Evolutionary conservation across 2,113 vertebrate species (phyloP).

Genomic region (Nannospalax galili): DNA sequence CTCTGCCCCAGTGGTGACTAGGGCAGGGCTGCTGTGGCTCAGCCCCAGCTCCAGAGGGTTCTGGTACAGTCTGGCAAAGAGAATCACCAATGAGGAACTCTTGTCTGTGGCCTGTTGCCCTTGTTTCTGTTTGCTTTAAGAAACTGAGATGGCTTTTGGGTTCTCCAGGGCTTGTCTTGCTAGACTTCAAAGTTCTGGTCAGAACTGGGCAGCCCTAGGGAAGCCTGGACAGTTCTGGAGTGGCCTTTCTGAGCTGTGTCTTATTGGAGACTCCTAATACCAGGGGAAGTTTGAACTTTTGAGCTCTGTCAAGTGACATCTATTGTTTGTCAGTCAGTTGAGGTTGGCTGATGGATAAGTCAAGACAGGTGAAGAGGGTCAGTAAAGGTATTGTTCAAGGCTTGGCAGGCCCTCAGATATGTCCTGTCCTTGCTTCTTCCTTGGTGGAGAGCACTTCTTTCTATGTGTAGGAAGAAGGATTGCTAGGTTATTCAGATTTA

Average conservation of each 20-base stretch:
- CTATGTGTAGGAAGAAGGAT: not conserved
- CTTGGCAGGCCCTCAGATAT: not conserved
- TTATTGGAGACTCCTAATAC: not conserved
- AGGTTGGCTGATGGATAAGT: not conserved
- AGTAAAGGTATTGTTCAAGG: not conserved
- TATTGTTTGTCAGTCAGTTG: not conserved
- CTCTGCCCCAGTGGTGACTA: not conserved
- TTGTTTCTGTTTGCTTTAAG: constrained; percentile 56
- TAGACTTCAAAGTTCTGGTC: constrained; percentile 42
- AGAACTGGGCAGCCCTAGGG: constrained; percentile 31
- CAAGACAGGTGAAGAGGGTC: not conserved
- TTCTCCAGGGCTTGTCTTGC: not conserved
- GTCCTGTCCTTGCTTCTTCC: not conserved
- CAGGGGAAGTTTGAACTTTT: not conserved
- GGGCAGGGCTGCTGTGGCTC: not conserved
- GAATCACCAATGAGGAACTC: constrained; percentile 13
- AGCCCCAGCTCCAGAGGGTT: not conserved
- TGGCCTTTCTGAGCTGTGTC: constrained; percentile 22
- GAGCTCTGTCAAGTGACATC: constrained; percentile 3
- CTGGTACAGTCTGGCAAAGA: constrained; percentile 6
- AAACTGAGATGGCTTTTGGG: constrained; percentile 35
- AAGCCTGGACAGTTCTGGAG: not conserved
- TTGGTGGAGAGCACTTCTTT: not conserved
- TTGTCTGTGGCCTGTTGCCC: not conserved
- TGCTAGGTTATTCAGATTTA: not conserved